Evolutionary conservation across 2,113 vertebrate genomes (phyloP), one percentile per base, ranked within the genome.

Genomic region (Protomyctophum bolini): DNA sequence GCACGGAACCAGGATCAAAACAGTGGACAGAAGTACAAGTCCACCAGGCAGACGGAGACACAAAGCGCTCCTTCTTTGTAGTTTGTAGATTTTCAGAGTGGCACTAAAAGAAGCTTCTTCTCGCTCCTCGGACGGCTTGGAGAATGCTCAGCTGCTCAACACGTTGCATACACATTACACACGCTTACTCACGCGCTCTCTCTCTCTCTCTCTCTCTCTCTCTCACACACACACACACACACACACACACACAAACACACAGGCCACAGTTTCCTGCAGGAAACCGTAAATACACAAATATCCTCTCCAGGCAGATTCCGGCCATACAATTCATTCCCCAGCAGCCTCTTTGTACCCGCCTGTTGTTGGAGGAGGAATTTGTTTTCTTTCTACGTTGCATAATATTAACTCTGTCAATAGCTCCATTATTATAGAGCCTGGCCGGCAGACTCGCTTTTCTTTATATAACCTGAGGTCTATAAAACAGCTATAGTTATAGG

Each of bases 201-300:
- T n/a, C n/a, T n/a, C n/a, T n/a, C n/a, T n/a, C n/a, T 66, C 28
- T 74, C 29, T 8, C 21, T 7, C 58, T 33, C 9, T 60, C 41
- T 60, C 28, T 60, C 58, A 12, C 67, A 29, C 45, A 46, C 58
- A 41, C 8, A 41, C 58, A 15, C n/a, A 49, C 61, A 48, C 11
- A 49, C 62, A 63, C 11, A 14, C 14, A 21, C 10, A 9, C 49
- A 71, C 71, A 70, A 41, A 83, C 77, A 81, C 62, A 70, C 81
- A 89, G 65, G 68, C 80, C 72, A 76, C 92, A 82, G 86, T 69
- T 97, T 96, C 96, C 96, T 95, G 92, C 85, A 89, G 95, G 95
- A 97, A 97, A 87, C 55, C 58, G 87, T 83, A 87, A 85, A 82
- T 75, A 80, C 77, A 88, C 89, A 87, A 91, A 55, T 86, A 90